Evolutionary conservation across 2,888 invertebrate genomes (phyloP).

Genomic region (Heliconius aoede): DNA sequence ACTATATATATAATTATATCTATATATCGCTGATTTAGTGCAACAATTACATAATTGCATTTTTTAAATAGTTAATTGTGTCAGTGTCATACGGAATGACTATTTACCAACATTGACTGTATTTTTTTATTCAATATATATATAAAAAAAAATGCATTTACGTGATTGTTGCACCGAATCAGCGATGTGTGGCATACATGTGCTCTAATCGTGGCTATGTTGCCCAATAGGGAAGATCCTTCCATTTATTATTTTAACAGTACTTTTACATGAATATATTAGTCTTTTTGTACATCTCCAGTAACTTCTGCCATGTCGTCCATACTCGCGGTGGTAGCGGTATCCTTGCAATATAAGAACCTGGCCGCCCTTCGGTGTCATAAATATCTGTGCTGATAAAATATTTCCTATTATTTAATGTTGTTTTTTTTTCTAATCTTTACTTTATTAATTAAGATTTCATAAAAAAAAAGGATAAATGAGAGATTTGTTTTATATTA

Average conservation of each 20-base stretch:
- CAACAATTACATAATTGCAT: neutral
- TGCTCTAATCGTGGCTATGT: conserved; percentile 58
- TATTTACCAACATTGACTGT: too few species aligned
- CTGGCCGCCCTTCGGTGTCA: conserved; percentile 62
- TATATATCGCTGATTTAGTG: neutral
- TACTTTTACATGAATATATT: conserved; percentile 59
- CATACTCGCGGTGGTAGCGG: conserved; percentile 64
- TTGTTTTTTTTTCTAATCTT: neutral
- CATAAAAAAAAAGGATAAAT: neutral
- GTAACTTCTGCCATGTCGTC: conserved; percentile 59
- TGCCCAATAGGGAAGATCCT: conserved; percentile 55
- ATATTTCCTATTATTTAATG: conserved; percentile 11
- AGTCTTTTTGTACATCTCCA: conserved; percentile 67
- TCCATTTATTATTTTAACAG: conserved; percentile 59
- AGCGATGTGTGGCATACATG: neutral
- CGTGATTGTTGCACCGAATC: neutral
- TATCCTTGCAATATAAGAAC: conserved; percentile 59
- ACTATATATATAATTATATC: too few species aligned
- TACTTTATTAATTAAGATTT: neutral
- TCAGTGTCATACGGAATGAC: neutral
- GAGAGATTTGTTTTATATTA: neutral
- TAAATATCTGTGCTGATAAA: conserved; percentile 55
- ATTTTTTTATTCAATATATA: too few species aligned
- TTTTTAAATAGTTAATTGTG: conserved; percentile 5
- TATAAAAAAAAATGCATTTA: neutral